Conservation (phyloP, 64 coral and sea anemone species). For the Catalaphyllia jardinei region DNA sequence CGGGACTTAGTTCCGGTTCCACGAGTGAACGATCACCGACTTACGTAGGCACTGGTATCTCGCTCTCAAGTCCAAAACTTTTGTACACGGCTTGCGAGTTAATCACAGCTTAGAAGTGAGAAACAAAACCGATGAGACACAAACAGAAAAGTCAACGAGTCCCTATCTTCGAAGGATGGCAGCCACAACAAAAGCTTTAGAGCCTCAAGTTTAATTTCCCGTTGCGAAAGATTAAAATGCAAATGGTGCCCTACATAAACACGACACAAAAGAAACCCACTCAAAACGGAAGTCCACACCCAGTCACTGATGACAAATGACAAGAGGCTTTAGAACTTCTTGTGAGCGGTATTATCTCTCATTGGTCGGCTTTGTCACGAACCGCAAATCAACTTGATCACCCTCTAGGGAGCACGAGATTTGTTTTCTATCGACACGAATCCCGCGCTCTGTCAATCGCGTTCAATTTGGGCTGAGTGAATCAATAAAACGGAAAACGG, state of each 20-base stretch:
- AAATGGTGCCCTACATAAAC: constrained; percentile 89
- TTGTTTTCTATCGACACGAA: constrained; percentile 72
- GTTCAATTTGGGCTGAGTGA: neutral
- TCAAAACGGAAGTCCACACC: constrained; percentile 94
- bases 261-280: constrained; percentile 87
- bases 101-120: neutral
- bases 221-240: constrained; percentile 97
- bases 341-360: constrained; percentile 55
- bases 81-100: neutral
- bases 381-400: constrained; percentile 79
- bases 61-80: neutral
- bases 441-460: constrained; percentile 27
- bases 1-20: constrained; percentile 85
- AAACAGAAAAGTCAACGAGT: constrained; percentile 14
- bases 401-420: constrained; percentile 66
- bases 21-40: constrained; percentile 61
- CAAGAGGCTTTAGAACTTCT: constrained; percentile 77
- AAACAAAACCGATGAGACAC: neutral
- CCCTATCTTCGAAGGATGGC: constrained; percentile 27
- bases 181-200: constrained; percentile 45
- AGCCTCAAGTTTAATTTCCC: constrained; percentile 89
- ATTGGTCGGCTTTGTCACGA: constrained; percentile 80
- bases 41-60: constrained; percentile 42
- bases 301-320: constrained; percentile 85
- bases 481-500: constrained; percentile 35